Conservation (phyloP, 2,888 invertebrate species). For the Periphyllus acericola region DNA sequence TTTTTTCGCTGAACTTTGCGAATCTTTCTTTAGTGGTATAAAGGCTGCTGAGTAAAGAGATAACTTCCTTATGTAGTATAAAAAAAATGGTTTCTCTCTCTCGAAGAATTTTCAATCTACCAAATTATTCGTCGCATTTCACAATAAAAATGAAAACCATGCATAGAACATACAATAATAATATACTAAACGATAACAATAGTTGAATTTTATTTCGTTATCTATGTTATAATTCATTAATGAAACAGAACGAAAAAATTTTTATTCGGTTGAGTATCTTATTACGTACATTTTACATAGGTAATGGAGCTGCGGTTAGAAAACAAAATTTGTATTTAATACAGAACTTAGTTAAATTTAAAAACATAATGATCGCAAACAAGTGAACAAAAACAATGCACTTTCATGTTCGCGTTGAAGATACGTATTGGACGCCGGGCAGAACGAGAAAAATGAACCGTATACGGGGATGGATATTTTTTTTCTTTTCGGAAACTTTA, state of each 20-base stretch:
- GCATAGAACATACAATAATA: background rate
- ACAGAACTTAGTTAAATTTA: slow-evolving; percentile 24
- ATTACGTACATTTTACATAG: slow-evolving; percentile 36
- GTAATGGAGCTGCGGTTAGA: slow-evolving; percentile 36
- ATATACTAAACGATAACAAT: background rate
- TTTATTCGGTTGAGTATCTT: background rate
- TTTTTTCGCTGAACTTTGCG: background rate
- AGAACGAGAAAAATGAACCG: slow-evolving; percentile 12
- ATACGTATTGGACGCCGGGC: background rate
- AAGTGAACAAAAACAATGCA: slow-evolving; percentile 15
- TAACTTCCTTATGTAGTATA: background rate
- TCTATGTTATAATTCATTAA: background rate
- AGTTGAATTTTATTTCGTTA: background rate
- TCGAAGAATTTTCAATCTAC: background rate
- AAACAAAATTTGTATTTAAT: too few species aligned
- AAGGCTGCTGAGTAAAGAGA: background rate
- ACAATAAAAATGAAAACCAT: background rate
- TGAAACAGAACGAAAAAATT: background rate
- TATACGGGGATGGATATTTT: background rate
- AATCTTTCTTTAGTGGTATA: background rate
- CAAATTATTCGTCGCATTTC: background rate
- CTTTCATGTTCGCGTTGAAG: slow-evolving; percentile 9
- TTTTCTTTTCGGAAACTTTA: slow-evolving; percentile 19
- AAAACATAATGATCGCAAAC: slow-evolving; percentile 31
- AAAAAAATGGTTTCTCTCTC: background rate